phyloP scores from a whole-genome alignment of 92 coral and sea anemone species.

The Siderastrea siderea region DNA sequence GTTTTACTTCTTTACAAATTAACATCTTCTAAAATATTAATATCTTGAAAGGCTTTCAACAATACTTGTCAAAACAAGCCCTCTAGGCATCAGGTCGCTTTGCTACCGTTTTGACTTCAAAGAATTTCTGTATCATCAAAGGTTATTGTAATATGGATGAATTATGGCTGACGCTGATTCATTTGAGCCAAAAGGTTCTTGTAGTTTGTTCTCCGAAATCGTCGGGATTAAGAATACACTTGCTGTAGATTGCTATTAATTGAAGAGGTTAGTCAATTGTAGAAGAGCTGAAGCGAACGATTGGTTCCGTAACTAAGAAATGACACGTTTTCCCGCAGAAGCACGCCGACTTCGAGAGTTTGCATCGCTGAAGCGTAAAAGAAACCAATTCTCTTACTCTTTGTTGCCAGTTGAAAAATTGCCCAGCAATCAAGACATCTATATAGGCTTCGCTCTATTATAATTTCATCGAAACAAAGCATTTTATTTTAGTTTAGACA shows the following conservation, averaged over 20 bases:
- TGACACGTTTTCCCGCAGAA: slow-evolving; percentile 46
- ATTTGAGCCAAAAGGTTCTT: not conserved
- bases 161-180: not conserved
- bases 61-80: slow-evolving; percentile 77
- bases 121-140: slow-evolving; percentile 34
- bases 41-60: slow-evolving; percentile 71
- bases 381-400: not conserved
- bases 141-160: slow-evolving; percentile 26
- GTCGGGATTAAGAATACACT: slow-evolving; percentile 22
- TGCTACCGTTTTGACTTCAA: slow-evolving; percentile 39
- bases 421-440: not conserved
- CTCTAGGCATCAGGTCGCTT: slow-evolving; percentile 36
- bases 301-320: slow-evolving; percentile 81
- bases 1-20: slow-evolving; percentile 53
- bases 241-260: slow-evolving; percentile 39
- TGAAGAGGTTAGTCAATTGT: slow-evolving; percentile 73
- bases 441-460: not conserved
- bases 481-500: slow-evolving; percentile 71
- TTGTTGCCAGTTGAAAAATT: not conserved
- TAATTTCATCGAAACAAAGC: slow-evolving; percentile 54
- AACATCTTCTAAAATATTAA: slow-evolving; percentile 72
- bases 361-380: not conserved
- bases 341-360: slow-evolving; percentile 43
- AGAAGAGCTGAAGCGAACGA: slow-evolving; percentile 65
- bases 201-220: not conserved